Percentiles rank a stretch among this genome's conserved stretches.
Conservation (phyloP, 1,140 invertebrate species). For the Potamilus streckersoni region DNA sequence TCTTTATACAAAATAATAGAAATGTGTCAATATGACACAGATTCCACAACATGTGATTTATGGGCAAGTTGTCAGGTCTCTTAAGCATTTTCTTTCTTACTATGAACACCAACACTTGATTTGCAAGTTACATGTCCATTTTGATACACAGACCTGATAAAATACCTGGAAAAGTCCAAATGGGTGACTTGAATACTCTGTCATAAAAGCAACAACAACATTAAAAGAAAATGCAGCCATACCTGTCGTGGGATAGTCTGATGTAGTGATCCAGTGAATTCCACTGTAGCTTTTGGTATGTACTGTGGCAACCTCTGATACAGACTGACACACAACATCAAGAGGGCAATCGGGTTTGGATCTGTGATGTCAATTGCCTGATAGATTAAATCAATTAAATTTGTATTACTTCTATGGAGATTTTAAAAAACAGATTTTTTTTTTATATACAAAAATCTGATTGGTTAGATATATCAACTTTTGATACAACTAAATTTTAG, state of each 20-base stretch:
- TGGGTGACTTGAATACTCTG: neutral
- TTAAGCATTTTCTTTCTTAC: too few species aligned
- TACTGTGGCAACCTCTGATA: slow-evolving; percentile 66
- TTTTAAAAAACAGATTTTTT: too few species aligned
- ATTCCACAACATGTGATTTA: too few species aligned
- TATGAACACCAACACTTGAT: too few species aligned
- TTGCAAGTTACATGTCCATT: too few species aligned
- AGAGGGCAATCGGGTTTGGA: slow-evolving; percentile 65
- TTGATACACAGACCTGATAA: neutral
- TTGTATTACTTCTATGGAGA: too few species aligned
- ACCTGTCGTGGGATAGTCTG: slow-evolving; percentile 62
- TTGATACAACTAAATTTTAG: too few species aligned
- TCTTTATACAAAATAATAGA: too few species aligned
- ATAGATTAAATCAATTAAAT: neutral
- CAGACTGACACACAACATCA: slow-evolving; percentile 61
- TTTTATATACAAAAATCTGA: too few species aligned
- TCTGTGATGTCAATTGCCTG: slow-evolving; percentile 68
- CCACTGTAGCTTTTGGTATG: slow-evolving; percentile 60
- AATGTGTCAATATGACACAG: too few species aligned
- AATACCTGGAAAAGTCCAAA: neutral
- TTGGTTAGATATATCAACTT: too few species aligned
- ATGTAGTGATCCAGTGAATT: slow-evolving; percentile 63
- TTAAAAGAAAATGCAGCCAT: neutral
- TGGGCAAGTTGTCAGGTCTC: too few species aligned
- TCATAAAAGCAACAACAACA: neutral